phyloP scores from a whole-genome alignment of 2,113 vertebrate species.

The Equus quagga region DNA sequence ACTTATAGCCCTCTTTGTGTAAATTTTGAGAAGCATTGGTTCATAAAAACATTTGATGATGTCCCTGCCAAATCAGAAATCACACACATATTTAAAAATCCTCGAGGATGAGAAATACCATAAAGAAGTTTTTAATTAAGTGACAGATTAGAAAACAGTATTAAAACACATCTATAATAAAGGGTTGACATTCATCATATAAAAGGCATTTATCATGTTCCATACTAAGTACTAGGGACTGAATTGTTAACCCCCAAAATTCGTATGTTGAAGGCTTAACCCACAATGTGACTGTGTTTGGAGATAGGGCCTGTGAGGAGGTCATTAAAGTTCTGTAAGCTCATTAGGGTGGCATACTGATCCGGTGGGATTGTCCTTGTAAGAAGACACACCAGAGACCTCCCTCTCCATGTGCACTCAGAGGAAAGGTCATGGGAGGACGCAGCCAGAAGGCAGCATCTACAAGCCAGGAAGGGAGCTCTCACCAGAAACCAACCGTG shows the following conservation, averaged over 20 bases:
- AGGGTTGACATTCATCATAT: background rate
- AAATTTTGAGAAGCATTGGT: background rate
- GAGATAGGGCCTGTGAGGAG: background rate
- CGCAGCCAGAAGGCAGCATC: background rate
- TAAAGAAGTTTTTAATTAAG: background rate
- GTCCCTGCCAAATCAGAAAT: background rate
- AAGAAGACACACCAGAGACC: background rate
- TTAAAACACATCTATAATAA: background rate
- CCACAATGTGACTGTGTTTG: background rate
- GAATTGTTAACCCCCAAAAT: background rate
- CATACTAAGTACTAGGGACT: background rate
- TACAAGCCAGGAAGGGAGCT: background rate
- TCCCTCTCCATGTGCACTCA: background rate
- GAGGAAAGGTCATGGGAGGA: background rate
- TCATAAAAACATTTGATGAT: slow-evolving; percentile 61
- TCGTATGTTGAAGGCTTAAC: background rate
- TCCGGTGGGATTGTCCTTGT: background rate
- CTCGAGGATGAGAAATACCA: background rate
- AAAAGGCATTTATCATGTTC: background rate
- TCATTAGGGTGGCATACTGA: background rate
- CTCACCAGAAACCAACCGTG: background rate
- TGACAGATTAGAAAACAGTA: background rate
- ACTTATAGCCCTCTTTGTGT: background rate
- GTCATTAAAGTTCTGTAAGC: too few relatives aligned
- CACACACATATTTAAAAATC: background rate